A percentile compares a stretch with the other conserved stretches of the same genome.
phyloP scores from a whole-genome alignment of 2,888 invertebrate species.

The Atethmia centrago region DNA sequence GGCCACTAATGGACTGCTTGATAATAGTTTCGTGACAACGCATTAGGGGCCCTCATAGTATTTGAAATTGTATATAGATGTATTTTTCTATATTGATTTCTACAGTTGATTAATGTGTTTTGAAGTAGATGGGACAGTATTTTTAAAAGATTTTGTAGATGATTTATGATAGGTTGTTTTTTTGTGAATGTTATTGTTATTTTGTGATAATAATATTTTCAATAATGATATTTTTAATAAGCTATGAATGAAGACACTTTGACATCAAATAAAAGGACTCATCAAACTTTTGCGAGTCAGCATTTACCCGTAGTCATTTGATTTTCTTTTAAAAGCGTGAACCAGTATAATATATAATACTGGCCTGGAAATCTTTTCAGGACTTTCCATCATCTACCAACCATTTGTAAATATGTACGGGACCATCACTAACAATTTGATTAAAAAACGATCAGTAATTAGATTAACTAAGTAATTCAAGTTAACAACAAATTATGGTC shows the following conservation, averaged over 20 bases:
- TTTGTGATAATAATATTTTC: background rate
- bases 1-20: conserved; percentile 64
- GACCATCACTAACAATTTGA: background rate
- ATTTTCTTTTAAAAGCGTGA: background rate
- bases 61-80: conserved; percentile 3
- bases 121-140: background rate
- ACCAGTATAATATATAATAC: background rate
- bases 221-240: background rate
- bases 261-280: background rate
- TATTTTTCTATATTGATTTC: background rate
- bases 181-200: background rate
- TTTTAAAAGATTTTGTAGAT: background rate
- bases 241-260: background rate
- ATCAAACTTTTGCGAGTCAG: no score
- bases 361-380: background rate
- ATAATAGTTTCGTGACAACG: conserved; percentile 61
- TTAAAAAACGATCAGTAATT: conserved; percentile 11
- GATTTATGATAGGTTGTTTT: no score
- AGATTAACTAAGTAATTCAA: conserved; percentile 20
- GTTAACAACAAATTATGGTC: conserved; percentile 23
- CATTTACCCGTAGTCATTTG: no score
- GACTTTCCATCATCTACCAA: background rate
- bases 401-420: conserved; percentile 26
- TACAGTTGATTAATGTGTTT: conserved; percentile 20
- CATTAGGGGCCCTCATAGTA: conserved; percentile 59